These are phyloP conservation scores for Sebastes itinus DNA, from an alignment of 2,797 vertebrate genomes.

Conservation along the genomic window DNA sequence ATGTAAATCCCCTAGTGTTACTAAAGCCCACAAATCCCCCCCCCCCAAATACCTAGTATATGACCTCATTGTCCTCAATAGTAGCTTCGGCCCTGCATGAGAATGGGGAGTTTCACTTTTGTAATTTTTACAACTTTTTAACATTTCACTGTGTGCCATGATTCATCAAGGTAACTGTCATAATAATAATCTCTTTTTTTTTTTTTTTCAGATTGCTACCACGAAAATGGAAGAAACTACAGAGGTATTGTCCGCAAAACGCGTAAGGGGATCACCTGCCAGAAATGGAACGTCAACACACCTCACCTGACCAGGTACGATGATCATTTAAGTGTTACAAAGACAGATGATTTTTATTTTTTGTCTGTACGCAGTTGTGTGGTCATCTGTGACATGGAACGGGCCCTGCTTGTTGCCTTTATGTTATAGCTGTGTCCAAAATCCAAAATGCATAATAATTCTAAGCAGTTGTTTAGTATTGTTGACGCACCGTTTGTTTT, in stretches of 20 bases:
- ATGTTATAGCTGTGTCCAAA: neutral
- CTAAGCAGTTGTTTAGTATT: neutral
- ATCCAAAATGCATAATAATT: neutral
- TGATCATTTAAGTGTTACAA: neutral
- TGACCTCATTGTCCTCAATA: neutral
- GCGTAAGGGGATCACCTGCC: constrained; percentile 92
- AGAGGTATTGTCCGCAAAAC: constrained; percentile 89
- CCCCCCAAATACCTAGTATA: neutral
- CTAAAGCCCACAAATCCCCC: neutral
- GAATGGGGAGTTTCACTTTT: neutral
- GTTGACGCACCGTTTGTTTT: too few relatives aligned
- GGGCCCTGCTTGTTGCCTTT: neutral
- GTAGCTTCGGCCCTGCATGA: neutral
- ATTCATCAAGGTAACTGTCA: neutral
- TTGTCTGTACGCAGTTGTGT: too few relatives aligned
- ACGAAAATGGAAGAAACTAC: constrained; percentile 88
- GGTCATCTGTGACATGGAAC: neutral
- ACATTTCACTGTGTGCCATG: neutral
- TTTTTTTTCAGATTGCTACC: constrained; percentile 84
- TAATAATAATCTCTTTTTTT: neutral
- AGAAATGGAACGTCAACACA: constrained; percentile 88
- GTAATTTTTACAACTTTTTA: neutral
- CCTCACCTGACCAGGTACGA: constrained; percentile 90
- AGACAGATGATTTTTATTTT: neutral
- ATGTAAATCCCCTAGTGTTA: neutral